Percentiles rank a stretch among this genome's conserved stretches.
phyloP scores from a whole-genome alignment of 2,797 vertebrate species.

The Gila robusta region DNA sequence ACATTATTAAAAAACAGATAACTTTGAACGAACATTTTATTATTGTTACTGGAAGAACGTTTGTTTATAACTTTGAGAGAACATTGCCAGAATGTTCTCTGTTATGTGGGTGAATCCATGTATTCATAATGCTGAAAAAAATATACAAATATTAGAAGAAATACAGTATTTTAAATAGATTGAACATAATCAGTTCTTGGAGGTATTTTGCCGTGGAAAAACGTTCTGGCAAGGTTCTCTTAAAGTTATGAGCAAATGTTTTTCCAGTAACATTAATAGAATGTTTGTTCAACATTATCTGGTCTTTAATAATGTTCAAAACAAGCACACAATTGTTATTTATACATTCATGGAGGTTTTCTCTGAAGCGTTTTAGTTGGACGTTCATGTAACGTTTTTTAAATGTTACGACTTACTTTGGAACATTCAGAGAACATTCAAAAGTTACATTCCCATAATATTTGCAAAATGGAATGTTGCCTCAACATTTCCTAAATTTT shows the following conservation, averaged over 20 bases:
- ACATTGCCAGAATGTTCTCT: no score
- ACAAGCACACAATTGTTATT: background rate
- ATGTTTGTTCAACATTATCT: background rate
- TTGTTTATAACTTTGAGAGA: background rate
- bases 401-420: no score
- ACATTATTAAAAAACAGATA: background rate
- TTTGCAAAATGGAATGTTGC: background rate
- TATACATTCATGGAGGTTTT: no score
- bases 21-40: background rate
- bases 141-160: no score
- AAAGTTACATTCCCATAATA: background rate
- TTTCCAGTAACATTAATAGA: background rate
- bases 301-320: background rate
- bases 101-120: no score
- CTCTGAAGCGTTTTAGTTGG: no score
- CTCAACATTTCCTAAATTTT: no score
- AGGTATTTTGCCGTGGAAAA: background rate
- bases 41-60: background rate
- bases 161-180: no score
- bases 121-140: no score
- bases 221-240: background rate
- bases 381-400: no score
- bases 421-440: background rate
- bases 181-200: background rate
- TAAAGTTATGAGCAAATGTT: background rate